These are phyloP conservation scores for Eumacrocentrus americanus DNA, from an alignment of 2,888 invertebrate genomes.

Conservation along the genomic window DNA sequence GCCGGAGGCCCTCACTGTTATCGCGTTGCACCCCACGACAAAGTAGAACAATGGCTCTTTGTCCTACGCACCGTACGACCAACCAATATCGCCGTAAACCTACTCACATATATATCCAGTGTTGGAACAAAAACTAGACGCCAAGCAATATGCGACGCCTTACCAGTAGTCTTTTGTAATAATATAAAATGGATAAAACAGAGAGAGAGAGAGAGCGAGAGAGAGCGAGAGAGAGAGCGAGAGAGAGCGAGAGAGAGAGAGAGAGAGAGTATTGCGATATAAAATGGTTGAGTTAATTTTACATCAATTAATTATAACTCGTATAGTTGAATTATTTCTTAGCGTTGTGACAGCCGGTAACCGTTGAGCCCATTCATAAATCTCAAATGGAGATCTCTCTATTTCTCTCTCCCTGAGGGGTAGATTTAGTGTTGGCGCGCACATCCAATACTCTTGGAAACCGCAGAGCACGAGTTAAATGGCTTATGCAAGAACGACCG, in stretches of 20 bases:
- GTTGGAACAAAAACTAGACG: not conserved
- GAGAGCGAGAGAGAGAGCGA: too few species aligned
- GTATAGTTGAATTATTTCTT: slow-evolving; percentile 13
- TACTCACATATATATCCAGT: not conserved
- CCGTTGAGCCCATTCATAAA: slow-evolving; percentile 22
- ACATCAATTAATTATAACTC: slow-evolving; percentile 18
- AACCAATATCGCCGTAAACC: slow-evolving; percentile 1
- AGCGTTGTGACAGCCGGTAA: slow-evolving; percentile 22
- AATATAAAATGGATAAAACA: too few species aligned
- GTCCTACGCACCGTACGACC: slow-evolving; percentile 19
- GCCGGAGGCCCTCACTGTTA: slow-evolving; percentile 2
- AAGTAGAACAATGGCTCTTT: slow-evolving; percentile 25
- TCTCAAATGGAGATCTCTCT: slow-evolving; percentile 18
- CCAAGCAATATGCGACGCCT: not conserved
- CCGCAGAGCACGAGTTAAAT: slow-evolving; percentile 61
- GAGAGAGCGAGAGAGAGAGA: too few species aligned
- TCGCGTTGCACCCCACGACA: slow-evolving; percentile 24
- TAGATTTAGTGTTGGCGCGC: slow-evolving; percentile 26
- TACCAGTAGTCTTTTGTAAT: not conserved
- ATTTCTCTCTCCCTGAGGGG: not conserved
- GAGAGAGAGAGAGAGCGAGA: too few species aligned
- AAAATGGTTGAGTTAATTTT: slow-evolving; percentile 10
- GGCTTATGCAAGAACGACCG: slow-evolving; percentile 61
- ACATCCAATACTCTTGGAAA: slow-evolving; percentile 44
- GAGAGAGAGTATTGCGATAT: slow-evolving; percentile 3